Percentiles rank a stretch among this genome's conserved stretches.
Conservation (phyloP, 2,113 vertebrate species). For the Dasyurus viverrinus region DNA sequence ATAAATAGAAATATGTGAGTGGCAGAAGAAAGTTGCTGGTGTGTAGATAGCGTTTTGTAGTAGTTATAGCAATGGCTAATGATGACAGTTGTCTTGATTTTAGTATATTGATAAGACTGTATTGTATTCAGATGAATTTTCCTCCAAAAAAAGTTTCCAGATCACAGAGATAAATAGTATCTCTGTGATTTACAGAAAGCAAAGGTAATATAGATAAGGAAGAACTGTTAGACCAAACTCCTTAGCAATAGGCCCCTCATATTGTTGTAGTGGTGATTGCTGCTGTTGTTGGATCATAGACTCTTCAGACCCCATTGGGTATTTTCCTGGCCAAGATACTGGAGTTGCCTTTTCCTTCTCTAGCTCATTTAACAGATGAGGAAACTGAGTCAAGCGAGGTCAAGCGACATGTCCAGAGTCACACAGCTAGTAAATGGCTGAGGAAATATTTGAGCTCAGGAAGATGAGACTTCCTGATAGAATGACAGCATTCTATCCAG, state of each 20-base stretch:
- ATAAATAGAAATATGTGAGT: not conserved
- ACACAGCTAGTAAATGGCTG: not conserved
- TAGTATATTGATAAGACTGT: not conserved
- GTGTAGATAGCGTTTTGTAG: conserved; percentile 6
- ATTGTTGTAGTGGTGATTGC: not conserved
- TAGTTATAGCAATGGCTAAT: not conserved
- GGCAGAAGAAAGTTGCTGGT: not conserved
- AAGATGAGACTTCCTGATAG: not conserved
- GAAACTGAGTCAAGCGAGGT: not conserved
- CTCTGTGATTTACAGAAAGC: not conserved
- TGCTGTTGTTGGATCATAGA: not conserved
- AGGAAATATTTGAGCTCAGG: not conserved
- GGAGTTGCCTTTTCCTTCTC: not conserved
- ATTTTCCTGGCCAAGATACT: not conserved
- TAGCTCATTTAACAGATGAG: not conserved
- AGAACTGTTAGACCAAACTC: not conserved
- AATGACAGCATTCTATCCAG: not conserved
- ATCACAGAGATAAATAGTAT: not conserved
- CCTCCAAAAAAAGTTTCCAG: conserved; percentile 24
- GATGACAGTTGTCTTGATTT: conserved; percentile 1
- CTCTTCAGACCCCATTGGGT: no score
- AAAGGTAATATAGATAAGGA: not conserved
- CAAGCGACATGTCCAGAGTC: not conserved
- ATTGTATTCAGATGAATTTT: conserved; percentile 17
- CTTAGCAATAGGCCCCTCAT: not conserved